Base-by-base conservation (phyloP, 2,797 vertebrate genomes). In the Lacerta viridis region DNA sequence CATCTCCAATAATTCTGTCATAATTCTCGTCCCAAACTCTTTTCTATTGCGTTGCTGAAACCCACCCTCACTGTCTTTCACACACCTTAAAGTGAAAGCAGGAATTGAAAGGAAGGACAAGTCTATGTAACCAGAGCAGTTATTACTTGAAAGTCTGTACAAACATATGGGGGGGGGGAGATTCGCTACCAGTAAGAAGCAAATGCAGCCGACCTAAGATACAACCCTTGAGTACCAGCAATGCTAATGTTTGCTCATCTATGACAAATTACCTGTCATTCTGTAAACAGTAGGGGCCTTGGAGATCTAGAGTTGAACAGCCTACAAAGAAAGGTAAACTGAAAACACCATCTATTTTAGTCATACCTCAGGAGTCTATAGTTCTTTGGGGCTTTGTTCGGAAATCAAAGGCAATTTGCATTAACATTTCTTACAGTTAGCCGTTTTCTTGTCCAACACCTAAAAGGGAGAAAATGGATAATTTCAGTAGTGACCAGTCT, bases 181-280 rank as follows among this genome's bases (percentile, higher is more conserved):
- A 36, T 50, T 17, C 41, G 15, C 8, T 72, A 29, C 33, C 2
- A 15, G 29, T 27, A 50, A 81, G 78, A 69, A 76, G 75, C 69
- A 84, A 59, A 85, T 80, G 23, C 15, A 76, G 66, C 25, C 50
- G 41, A 84, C 29, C 15, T 68, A 75, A 84, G 71, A 75, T 80
- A 71, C 59, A 46, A 75, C 69, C 43, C 61, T 55, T 84, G 69
- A 80, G 68, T 59, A 75, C 36, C 13, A 71, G 46, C 78, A 76
- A 66, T 84, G 76, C 69, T 89, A 85, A 80, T 87, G 64, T 87
- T 59, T 87, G 69, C 4, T 90, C 77, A 85, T 75, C 36, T 69
- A 75, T n/a, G 78, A 88, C 71, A 90, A 90, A 85, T 85, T 75
- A n/a, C 36, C 82, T 46, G 36, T 46, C 69, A 76, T 69, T 84